Base-by-base conservation (phyloP, 1,140 invertebrate genomes). In the Octopus sinensis region DNA sequence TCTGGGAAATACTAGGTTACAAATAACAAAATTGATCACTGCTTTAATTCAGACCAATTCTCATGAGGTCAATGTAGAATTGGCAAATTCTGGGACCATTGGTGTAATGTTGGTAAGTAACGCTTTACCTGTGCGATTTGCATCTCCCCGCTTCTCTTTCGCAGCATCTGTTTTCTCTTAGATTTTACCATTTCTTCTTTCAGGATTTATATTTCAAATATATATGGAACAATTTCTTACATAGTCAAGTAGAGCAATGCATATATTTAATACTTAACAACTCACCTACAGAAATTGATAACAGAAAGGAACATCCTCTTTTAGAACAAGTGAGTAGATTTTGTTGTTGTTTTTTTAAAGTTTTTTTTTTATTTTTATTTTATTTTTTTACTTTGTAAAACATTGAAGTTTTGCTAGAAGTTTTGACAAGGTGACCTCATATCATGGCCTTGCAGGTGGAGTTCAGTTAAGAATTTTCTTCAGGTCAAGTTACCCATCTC, bases 151-250 rank as follows among this genome's bases (percentile, higher is more conserved):
- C 30, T 43, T 43, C 30, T 43, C 30, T 43, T 43, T 0, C 30
- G 1, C 30, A 43, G 30, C 30, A 43, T 43, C 30, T 43, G 30
- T 43, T 43, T 43, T 43, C 3, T 43, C 30, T 43, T 43, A 43
- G 30, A 43, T 43, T 43, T 43, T 43, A 43, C 12, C 79, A 43
- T 83, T 83, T 85, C 84, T 81, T 91, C 85, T 91, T 94, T 77
- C 89, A 96, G 92, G 94, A 96, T 91, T 91, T 96, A 90, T 95
- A 95, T 92, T 95, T 96, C 90, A 92, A 93, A 88, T 96, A 94
- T 92, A 92, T 93, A 54, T 94, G 95, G 93, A 97, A 97, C 92
- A 97, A 96, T 92, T 96, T 97, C 91, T 91, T 97, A 84, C 96
- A 97, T 91, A 94, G 94, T 81, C 94, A 96, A 92, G 94, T 96